Evolutionary conservation across 2,888 invertebrate species (phyloP).

Genomic region (Antheraea assamensis): DNA sequence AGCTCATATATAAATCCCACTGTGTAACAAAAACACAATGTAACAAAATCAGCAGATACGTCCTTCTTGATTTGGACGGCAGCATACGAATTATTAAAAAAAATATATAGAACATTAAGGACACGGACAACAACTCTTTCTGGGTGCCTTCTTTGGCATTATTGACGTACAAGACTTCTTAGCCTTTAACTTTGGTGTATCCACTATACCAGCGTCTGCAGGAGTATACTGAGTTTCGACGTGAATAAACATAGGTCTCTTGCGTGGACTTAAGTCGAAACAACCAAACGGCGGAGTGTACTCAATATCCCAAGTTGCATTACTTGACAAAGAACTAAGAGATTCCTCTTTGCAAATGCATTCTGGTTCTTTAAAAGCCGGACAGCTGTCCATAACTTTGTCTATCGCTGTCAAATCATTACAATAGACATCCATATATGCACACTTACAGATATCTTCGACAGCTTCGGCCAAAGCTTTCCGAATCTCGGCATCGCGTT

Average conservation of each 20-base stretch:
- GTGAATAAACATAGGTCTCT: slow-evolving; percentile 75
- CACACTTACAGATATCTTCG: slow-evolving; percentile 75
- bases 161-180: slow-evolving; percentile 53
- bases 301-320: slow-evolving; percentile 86
- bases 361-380: slow-evolving; percentile 72
- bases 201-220: slow-evolving; percentile 75
- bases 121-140: slow-evolving; percentile 45
- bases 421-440: slow-evolving; percentile 78
- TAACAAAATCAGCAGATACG: too few relatives aligned
- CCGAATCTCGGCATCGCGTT: slow-evolving; percentile 77
- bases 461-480: slow-evolving; percentile 73
- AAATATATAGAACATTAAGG: not conserved
- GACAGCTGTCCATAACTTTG: slow-evolving; percentile 70
- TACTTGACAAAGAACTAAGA: slow-evolving; percentile 75
- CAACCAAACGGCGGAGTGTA: slow-evolving; percentile 88
- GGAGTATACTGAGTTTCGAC: slow-evolving; percentile 84
- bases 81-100: not conserved
- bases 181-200: slow-evolving; percentile 48
- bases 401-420: slow-evolving; percentile 74
- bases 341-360: slow-evolving; percentile 70
- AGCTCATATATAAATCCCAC: too few relatives aligned
- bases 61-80: too few relatives aligned
- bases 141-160: slow-evolving; percentile 42
- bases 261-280: slow-evolving; percentile 82
- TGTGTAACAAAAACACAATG: too few relatives aligned